phyloP scores from a whole-genome alignment of 2,797 vertebrate genomes.

The Geotrypetes seraphini region DNA sequence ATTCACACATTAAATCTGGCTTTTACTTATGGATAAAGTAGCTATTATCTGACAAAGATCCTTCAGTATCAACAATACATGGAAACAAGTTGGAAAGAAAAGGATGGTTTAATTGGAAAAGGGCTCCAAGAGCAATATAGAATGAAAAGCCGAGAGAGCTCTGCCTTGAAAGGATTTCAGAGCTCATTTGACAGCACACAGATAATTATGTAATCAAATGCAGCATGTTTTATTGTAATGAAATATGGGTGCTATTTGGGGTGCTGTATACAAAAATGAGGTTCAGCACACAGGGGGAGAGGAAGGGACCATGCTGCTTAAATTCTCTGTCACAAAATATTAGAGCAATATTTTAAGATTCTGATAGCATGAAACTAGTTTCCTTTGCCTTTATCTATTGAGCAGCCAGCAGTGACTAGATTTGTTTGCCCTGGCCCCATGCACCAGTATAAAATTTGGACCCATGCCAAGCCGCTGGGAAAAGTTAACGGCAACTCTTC shows the following conservation, averaged over 20 bases:
- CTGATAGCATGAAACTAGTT: slow-evolving; percentile 45
- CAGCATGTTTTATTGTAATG: too few relatives aligned
- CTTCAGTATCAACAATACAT: slow-evolving; percentile 6
- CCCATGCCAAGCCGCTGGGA: slow-evolving; percentile 63
- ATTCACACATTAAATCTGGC: slow-evolving; percentile 6
- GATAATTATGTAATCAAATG: too few relatives aligned
- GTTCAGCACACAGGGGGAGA: too few relatives aligned
- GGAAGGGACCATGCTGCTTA: slow-evolving; percentile 27
- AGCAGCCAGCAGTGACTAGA: slow-evolving; percentile 37
- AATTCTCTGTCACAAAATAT: slow-evolving; percentile 51
- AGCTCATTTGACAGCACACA: too few relatives aligned
- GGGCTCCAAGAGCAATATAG: too few relatives aligned
- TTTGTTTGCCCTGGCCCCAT: slow-evolving; percentile 32
- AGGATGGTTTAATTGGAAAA: too few relatives aligned
- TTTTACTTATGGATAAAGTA: too few relatives aligned
- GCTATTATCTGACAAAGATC: slow-evolving; percentile 12
- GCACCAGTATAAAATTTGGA: slow-evolving; percentile 41
- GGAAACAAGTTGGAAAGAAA: slow-evolving; percentile 1
- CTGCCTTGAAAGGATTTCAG: too few relatives aligned
- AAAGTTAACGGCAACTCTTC: slow-evolving; percentile 71
- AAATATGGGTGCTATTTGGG: too few relatives aligned
- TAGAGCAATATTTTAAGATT: slow-evolving; percentile 36
- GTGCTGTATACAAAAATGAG: too few relatives aligned
- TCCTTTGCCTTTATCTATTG: slow-evolving; percentile 53
- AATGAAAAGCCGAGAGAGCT: too few relatives aligned